These are phyloP conservation scores for Melanchra persicariae DNA, from an alignment of 2,888 invertebrate species.

Conservation along the genomic window DNA sequence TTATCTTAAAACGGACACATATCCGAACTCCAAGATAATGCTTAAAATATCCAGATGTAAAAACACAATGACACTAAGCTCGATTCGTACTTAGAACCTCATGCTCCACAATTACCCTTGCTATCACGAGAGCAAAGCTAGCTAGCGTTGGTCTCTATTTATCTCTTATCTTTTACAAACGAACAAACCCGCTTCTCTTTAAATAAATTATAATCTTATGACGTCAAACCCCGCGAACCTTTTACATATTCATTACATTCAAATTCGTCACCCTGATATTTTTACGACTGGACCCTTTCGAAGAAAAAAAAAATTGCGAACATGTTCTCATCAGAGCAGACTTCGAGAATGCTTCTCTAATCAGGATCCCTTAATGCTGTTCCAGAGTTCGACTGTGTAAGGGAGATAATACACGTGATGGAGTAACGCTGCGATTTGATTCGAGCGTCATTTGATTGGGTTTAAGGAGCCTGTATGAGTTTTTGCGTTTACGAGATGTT, in stretches of 20 bases:
- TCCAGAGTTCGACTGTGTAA: conserved; percentile 58
- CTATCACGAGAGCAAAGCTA: neutral
- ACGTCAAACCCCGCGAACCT: conserved; percentile 34
- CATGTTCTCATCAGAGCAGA: conserved; percentile 72
- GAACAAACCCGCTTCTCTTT: neutral
- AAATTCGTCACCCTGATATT: conserved; percentile 61
- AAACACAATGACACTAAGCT: neutral
- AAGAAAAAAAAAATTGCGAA: conserved; percentile 54
- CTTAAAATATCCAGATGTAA: neutral
- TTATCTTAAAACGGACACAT: no score
- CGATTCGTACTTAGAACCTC: neutral
- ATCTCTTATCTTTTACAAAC: conserved; percentile 15
- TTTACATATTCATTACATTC: conserved; percentile 64
- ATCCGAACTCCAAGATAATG: no score
- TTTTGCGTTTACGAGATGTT: neutral
- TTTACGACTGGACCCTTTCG: conserved; percentile 61
- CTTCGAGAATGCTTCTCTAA: conserved; percentile 78
- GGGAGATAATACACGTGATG: conserved; percentile 31
- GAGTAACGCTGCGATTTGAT: conserved; percentile 19
- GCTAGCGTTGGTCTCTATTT: neutral
- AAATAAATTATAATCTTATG: conserved; percentile 32
- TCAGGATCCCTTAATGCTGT: conserved; percentile 76
- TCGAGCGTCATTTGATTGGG: neutral
- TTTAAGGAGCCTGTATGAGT: neutral
- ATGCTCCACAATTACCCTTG: neutral